Base-by-base conservation (phyloP, 2,888 invertebrate species). In the Acrocyrtus sp. region DNA sequence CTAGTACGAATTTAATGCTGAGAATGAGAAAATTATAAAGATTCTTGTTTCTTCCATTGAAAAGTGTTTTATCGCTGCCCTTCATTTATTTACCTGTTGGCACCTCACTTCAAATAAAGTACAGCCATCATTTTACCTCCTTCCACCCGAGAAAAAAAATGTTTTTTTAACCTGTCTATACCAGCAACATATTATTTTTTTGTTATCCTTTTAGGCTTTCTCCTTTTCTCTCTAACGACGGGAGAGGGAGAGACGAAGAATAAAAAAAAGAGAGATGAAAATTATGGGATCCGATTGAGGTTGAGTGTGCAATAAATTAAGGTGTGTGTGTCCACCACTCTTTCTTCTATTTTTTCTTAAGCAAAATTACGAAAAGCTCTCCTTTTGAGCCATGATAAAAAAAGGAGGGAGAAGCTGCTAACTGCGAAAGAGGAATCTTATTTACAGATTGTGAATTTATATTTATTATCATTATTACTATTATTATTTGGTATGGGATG, bases 71-170 rank as follows among this genome's bases (percentile, higher is more conserved):
- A n/a, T n/a, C n/a, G n/a, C n/a, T 45, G 45, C 62, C 54, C 60
- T 62, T 61, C 61, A 69, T 62, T 69, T 63, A 63, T 65, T n/a
- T 72, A 72, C 43, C 58, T 63, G 65, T 72, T 72, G 65, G 63
- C 72, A 65, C 72, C 72, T 65, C 65, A 63, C 58, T 72, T 72
- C 56, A 72, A 62, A 56, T 62, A 58, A 63, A 29, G 22, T 63
- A 57, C 57, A 63, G 43, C 56, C 56, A 57, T 63, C 15, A n/a
- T n/a, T 56, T 41, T 41, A 17, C 39, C 12, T 56, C 17, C 48
- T 19, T 19, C 21, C n/a, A n/a, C n/a, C n/a, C n/a, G n/a, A n/a
- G n/a, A n/a, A n/a, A n/a, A n/a, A n/a, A n/a, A n/a, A n/a, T n/a
- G n/a, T n/a, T n/a, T n/a, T n/a, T n/a, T n/a, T n/a, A n/a, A n/a